These are phyloP conservation scores for Morus bassanus DNA, from an alignment of 2,797 vertebrate genomes.

Conservation along the genomic window DNA sequence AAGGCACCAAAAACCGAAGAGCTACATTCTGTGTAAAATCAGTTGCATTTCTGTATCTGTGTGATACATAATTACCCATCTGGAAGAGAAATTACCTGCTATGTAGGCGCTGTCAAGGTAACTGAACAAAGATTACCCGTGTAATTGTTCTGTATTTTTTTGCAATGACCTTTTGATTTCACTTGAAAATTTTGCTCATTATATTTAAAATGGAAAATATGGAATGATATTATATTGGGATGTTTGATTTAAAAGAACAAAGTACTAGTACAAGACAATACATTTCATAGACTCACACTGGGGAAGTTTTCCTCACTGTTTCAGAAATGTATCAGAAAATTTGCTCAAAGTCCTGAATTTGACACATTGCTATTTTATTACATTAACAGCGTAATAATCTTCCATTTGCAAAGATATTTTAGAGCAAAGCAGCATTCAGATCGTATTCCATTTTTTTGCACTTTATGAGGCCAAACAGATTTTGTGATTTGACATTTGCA, in stretches of 20 bases:
- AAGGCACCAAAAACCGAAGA: background rate
- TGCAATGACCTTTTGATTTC: background rate
- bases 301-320: background rate
- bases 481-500: slow-evolving; percentile 4
- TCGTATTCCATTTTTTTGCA: background rate
- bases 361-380: slow-evolving; percentile 2
- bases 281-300: background rate
- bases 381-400: slow-evolving; percentile 15
- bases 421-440: background rate
- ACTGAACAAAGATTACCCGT: background rate
- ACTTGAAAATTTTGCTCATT: background rate
- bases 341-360: background rate
- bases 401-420: background rate
- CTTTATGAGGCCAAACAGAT: background rate
- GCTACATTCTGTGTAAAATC: background rate
- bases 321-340: background rate
- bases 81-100: background rate
- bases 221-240: background rate
- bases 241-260: background rate
- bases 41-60: background rate
- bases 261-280: background rate
- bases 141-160: background rate
- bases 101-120: background rate
- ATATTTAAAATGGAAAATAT: background rate
- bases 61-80: background rate